Conservation (phyloP, 2,888 invertebrate genomes). For the Meiosimyza platycephala region DNA sequence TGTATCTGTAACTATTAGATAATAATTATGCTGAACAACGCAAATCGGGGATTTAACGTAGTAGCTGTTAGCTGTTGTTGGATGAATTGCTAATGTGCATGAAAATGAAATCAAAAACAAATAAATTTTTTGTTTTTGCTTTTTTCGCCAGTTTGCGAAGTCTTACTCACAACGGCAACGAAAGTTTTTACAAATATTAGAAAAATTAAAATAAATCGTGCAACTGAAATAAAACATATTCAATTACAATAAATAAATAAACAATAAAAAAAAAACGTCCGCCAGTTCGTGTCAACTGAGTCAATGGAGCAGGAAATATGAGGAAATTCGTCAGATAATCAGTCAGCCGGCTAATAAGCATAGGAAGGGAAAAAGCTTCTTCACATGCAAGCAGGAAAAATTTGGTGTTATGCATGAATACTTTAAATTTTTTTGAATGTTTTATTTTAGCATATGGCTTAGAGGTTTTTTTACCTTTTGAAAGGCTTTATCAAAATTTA, state of each 20-base stretch:
- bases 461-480: too few relatives aligned
- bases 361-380: too few relatives aligned
- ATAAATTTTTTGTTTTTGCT: constrained; percentile 12
- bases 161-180: too few relatives aligned
- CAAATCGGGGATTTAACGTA: neutral
- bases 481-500: too few relatives aligned
- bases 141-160: neutral
- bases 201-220: too few relatives aligned
- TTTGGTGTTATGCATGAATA: too few relatives aligned
- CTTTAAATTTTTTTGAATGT: neutral
- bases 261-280: neutral
- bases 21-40: constrained; percentile 21
- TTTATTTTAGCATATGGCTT: neutral
- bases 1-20: constrained; percentile 7
- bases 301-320: constrained; percentile 48
- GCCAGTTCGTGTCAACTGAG: constrained; percentile 39
- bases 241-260: neutral
- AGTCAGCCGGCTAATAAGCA: neutral
- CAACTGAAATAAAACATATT: too few relatives aligned
- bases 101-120: constrained; percentile 37
- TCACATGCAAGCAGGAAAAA: too few relatives aligned
- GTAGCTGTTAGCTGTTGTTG: neutral
- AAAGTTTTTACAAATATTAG: too few relatives aligned
- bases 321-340: constrained; percentile 1
- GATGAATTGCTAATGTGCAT: constrained; percentile 29